Base-by-base conservation (phyloP, 2,888 invertebrate genomes). In the Xiphydria camelus region DNA sequence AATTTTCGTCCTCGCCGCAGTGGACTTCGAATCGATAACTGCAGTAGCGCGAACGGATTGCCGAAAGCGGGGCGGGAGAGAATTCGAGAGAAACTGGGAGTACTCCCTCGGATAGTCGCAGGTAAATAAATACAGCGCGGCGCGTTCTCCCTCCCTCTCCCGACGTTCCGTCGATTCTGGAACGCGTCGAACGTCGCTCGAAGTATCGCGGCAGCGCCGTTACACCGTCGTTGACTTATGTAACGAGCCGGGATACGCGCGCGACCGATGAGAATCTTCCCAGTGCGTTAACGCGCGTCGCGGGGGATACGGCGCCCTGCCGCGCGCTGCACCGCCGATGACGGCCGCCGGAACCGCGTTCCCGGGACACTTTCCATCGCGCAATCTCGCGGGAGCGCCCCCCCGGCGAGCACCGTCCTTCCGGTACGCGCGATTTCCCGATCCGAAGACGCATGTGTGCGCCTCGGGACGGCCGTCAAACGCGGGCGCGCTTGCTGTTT, bases 131-230 rank as follows among this genome's bases (percentile, higher is more conserved):
- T n/a, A n/a, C n/a, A n/a, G 57, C 52, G 48, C 50, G 53, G 41
- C 44, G 23, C 9, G 44, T 37, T 37, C 26, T 37, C 22, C 43
- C 29, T 17, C 21, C 5, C 17, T 15, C 20, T 10, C 17, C 41
- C 10, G 33, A 10, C 33, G 40, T 17, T 44, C 39, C 17, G 10
- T 41, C 19, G 31, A 41, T 18, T 23, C 5, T 18, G 40, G 33
- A 44, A 36, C 34, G 18, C 32, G 29, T 25, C 26, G 45, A 36
- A 43, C 53, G 59, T 61, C 57, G 45, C 60, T 55, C 49, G 57
- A 57, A 61, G 58, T 62, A 56, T 64, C 62, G 59, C 63, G 63
- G 57, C 56, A n/a, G n/a, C n/a, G n/a, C n/a, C n/a, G n/a, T n/a
- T n/a, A n/a, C n/a, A n/a, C n/a, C n/a, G n/a, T n/a, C n/a, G 45